phyloP scores from a whole-genome alignment of 2,888 invertebrate genomes.

The Podotricha telesiphe region DNA sequence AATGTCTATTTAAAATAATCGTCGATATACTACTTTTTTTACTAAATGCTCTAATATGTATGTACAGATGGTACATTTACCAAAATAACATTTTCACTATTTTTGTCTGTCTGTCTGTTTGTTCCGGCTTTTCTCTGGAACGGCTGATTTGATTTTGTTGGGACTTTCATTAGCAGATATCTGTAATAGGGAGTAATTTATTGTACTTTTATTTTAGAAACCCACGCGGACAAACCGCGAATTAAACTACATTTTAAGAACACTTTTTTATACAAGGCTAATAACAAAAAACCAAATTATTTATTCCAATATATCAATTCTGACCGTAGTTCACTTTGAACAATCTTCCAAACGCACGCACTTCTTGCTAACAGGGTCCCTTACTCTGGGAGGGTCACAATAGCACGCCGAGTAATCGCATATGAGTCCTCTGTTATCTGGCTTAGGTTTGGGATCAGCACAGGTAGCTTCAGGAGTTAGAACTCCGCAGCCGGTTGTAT shows the following conservation, averaged over 20 bases:
- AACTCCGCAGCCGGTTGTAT: slow-evolving; percentile 52
- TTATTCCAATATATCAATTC: neutral
- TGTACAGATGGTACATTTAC: no score
- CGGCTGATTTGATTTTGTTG: no score
- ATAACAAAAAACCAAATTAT: neutral
- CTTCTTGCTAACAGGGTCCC: slow-evolving; percentile 52
- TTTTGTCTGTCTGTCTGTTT: no score
- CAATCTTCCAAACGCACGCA: slow-evolving; percentile 60
- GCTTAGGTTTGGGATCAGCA: slow-evolving; percentile 54
- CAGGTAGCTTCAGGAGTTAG: slow-evolving; percentile 61
- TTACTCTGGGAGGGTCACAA: slow-evolving; percentile 60
- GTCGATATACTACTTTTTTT: no score
- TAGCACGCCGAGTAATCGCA: slow-evolving; percentile 62
- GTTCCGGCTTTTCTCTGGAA: no score
- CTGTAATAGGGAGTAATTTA: no score
- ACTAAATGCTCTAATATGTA: no score
- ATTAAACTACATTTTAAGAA: neutral
- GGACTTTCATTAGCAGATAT: no score
- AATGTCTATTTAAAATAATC: no score
- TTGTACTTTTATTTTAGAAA: no score
- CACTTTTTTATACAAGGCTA: neutral
- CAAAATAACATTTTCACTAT: no score
- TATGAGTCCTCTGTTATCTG: slow-evolving; percentile 35
- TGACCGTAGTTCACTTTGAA: slow-evolving; percentile 43
- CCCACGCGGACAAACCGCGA: no score